These are phyloP conservation scores for Sicus ferrugineus DNA, from an alignment of 2,888 invertebrate species.

Conservation along the genomic window DNA sequence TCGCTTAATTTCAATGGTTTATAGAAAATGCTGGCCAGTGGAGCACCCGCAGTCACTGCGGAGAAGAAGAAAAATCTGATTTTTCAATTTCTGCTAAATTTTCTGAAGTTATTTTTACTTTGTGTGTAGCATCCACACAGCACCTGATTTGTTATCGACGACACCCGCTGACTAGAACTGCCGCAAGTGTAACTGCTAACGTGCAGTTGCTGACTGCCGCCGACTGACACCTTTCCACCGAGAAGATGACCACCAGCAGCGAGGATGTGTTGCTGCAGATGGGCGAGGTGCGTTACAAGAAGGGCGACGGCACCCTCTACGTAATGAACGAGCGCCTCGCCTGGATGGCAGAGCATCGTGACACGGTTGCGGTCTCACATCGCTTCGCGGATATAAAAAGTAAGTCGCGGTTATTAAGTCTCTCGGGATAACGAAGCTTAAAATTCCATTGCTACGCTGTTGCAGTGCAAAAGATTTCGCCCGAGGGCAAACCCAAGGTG, in stretches of 20 bases:
- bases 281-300: conserved; percentile 91
- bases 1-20: not conserved
- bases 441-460: conserved; percentile 39
- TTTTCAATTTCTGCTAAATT: not conserved
- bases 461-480: conserved; percentile 94
- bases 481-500: conserved; percentile 96
- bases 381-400: conserved; percentile 96
- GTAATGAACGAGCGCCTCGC: conserved; percentile 95
- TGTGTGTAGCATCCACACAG: conserved; percentile 7
- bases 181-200: not conserved
- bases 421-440: not conserved
- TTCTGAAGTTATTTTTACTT: not conserved
- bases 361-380: conserved; percentile 92
- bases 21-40: not conserved
- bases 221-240: not conserved
- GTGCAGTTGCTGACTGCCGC: not conserved
- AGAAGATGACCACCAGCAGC: conserved; percentile 81
- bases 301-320: conserved; percentile 92
- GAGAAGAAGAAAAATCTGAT: not conserved
- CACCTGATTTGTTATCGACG: not conserved
- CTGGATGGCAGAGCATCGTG: conserved; percentile 94
- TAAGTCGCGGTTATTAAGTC: conserved; percentile 62
- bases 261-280: conserved; percentile 96
- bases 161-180: not conserved
- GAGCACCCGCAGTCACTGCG: conserved; percentile 1